Evolutionary conservation across 2,888 invertebrate genomes (phyloP).

Genomic region (Nasonovia ribisnigri): DNA sequence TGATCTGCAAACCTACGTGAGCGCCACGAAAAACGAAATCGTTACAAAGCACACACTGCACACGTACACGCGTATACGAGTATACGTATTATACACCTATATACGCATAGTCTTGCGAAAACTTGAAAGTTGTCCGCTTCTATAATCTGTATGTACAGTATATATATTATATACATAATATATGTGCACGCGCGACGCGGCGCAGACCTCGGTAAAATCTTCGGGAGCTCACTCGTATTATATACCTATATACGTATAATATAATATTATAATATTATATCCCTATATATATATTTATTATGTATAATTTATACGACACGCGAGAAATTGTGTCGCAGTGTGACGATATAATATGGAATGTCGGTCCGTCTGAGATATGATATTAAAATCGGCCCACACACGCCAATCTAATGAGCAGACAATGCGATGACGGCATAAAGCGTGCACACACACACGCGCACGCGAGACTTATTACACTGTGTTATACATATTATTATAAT

Average conservation of each 20-base stretch:
- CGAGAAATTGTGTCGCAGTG: background rate
- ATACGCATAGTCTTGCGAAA: background rate
- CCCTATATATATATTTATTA: background rate
- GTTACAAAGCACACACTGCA: background rate
- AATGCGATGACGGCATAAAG: constrained; percentile 4
- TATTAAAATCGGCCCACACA: constrained; percentile 32
- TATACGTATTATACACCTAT: background rate
- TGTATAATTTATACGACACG: background rate
- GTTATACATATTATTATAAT: background rate
- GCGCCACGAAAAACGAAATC: background rate
- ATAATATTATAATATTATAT: background rate
- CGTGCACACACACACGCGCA: background rate
- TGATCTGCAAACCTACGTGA: no score
- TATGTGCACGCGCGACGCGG: background rate
- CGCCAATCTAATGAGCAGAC: constrained; percentile 23
- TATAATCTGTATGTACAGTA: background rate
- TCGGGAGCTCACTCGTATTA: background rate
- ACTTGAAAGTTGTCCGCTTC: background rate
- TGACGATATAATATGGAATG: background rate
- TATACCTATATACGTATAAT: background rate
- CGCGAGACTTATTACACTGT: background rate
- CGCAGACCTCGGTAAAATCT: background rate
- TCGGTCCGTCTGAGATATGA: constrained; percentile 5
- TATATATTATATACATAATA: background rate
- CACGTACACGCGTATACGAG: background rate